Evolutionary conservation across 2,113 vertebrate genomes (phyloP).

Genomic region (Lamprotornis superbus): DNA sequence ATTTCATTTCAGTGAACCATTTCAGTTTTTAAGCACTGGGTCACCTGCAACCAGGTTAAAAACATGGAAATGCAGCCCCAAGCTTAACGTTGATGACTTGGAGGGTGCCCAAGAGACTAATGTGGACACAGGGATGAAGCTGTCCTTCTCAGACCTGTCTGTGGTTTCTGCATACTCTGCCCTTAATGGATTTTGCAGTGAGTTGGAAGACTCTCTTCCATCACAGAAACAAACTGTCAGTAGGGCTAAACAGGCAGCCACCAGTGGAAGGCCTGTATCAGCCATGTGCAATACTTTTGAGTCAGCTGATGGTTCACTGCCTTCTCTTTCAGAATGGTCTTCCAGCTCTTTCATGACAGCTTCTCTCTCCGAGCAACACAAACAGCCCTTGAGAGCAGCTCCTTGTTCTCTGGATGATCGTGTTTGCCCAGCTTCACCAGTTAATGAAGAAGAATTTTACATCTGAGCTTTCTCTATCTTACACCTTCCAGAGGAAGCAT

Average conservation of each 20-base stretch:
- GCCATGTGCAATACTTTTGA: constrained; percentile 36
- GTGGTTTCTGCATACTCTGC: constrained; percentile 87
- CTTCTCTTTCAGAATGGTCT: constrained; percentile 51
- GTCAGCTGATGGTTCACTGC: background rate
- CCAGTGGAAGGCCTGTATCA: constrained; percentile 56
- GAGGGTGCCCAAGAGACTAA: constrained; percentile 88
- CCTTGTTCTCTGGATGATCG: background rate
- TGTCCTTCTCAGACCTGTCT: constrained; percentile 83
- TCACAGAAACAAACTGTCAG: background rate
- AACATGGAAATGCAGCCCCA: constrained; percentile 66
- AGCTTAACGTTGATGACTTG: constrained; percentile 81
- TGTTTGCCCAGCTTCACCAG: background rate
- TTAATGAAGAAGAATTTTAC: constrained; percentile 62
- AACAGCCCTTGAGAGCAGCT: background rate
- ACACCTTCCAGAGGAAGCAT: rapidly evolving
- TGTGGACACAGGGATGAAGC: constrained; percentile 88
- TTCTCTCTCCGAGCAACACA: background rate
- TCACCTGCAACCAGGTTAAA: constrained; percentile 40
- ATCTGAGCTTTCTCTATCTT: constrained; percentile 30
- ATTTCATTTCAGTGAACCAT: constrained; percentile 60
- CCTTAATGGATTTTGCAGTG: constrained; percentile 66
- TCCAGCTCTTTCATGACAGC: constrained; percentile 2
- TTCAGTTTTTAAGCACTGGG: constrained; percentile 12
- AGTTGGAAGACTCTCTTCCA: constrained; percentile 19
- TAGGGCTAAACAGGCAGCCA: background rate